Percentiles rank a stretch among this genome's conserved stretches.
phyloP scores from a whole-genome alignment of 2,888 invertebrate genomes.

The Xestobium rufovillosum region DNA sequence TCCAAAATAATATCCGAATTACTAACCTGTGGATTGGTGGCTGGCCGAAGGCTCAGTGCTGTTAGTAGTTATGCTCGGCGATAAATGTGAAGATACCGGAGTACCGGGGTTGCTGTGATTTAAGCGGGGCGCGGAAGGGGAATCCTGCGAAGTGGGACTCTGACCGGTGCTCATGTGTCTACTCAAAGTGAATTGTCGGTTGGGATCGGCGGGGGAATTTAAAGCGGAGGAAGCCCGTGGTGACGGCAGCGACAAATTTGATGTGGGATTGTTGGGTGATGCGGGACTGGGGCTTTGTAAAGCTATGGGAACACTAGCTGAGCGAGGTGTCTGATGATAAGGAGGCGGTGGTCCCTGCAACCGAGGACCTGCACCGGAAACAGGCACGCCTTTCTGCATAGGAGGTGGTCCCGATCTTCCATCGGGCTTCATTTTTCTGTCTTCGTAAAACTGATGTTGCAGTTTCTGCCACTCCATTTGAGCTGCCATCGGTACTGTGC shows the following conservation, averaged over 20 bases:
- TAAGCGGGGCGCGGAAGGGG: constrained; percentile 47
- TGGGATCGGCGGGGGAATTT: constrained; percentile 62
- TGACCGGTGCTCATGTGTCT: constrained; percentile 52
- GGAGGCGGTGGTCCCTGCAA: constrained; percentile 72
- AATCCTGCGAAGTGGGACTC: constrained; percentile 56
- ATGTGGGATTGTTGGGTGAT: constrained; percentile 64
- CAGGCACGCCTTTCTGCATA: constrained; percentile 34
- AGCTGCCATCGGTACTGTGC: constrained; percentile 43
- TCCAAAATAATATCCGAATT: neutral
- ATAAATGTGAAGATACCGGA: constrained; percentile 58
- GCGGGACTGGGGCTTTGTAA: constrained; percentile 66
- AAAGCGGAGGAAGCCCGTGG: constrained; percentile 62
- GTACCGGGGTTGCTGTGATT: constrained; percentile 67
- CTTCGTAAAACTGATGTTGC: constrained; percentile 79
- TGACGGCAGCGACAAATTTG: constrained; percentile 65
- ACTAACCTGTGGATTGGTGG: constrained; percentile 32
- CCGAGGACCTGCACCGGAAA: constrained; percentile 41
- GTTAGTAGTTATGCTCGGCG: constrained; percentile 48
- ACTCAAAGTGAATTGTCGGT: constrained; percentile 45
- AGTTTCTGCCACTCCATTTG: constrained; percentile 88
- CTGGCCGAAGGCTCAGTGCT: constrained; percentile 37
- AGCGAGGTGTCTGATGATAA: constrained; percentile 65
- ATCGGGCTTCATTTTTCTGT: constrained; percentile 43
- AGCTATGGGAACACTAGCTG: constrained; percentile 66
- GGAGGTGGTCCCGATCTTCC: constrained; percentile 25